These are phyloP conservation scores for Morinoia aosen DNA, from an alignment of 2,888 invertebrate species.

Conservation along the genomic window DNA sequence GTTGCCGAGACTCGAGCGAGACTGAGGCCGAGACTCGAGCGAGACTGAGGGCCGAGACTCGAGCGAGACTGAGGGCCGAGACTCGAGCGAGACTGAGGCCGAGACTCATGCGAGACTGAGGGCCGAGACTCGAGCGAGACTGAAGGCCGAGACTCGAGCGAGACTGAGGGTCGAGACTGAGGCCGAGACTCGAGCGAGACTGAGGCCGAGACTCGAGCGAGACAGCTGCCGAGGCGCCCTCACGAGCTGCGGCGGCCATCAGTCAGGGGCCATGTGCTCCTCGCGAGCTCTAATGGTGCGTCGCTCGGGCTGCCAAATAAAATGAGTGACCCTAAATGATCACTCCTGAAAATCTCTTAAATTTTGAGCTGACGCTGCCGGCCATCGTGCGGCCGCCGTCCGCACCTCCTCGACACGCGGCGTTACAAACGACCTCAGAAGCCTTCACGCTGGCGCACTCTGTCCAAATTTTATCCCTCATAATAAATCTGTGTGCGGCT, in stretches of 20 bases:
- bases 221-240: background rate
- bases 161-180: background rate
- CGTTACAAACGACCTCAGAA: background rate
- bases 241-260: background rate
- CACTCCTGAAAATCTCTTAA: background rate
- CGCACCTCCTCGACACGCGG: background rate
- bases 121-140: background rate
- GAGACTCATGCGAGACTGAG: background rate
- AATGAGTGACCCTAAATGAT: conserved; percentile 2
- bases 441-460: background rate
- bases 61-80: background rate
- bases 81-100: no score
- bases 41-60: no score
- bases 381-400: background rate
- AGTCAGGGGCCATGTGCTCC: background rate
- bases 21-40: background rate
- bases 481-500: background rate
- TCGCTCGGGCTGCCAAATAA: background rate
- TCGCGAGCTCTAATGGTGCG: background rate
- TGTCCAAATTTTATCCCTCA: background rate
- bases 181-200: background rate
- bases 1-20: no score
- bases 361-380: background rate
- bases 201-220: background rate
- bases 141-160: no score